These are phyloP conservation scores for Trididemnum miniatum DNA, from an alignment of 23 tunicate genomes.

Conservation along the genomic window DNA sequence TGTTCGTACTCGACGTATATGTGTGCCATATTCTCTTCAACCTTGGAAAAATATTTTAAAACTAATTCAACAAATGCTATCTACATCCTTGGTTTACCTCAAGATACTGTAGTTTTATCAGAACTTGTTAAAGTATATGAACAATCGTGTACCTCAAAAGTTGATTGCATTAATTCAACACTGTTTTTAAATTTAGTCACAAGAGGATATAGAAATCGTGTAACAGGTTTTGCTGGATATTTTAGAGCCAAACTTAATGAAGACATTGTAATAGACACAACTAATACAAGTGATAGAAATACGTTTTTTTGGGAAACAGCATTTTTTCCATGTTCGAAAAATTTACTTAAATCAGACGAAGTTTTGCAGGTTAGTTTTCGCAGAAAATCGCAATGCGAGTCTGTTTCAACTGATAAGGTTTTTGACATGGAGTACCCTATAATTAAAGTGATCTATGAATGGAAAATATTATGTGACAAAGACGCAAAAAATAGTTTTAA, in stretches of 20 bases:
- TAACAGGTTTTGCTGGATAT: constrained; percentile 76
- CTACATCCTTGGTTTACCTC: constrained; percentile 68
- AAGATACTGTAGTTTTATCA: constrained; percentile 37
- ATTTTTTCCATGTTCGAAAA: constrained; percentile 52
- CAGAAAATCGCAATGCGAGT: neutral
- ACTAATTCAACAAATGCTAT: constrained; percentile 1
- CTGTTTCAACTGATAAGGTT: neutral
- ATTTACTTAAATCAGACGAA: neutral
- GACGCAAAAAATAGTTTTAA: too few species aligned
- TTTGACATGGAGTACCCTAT: constrained; percentile 29
- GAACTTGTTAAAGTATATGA: constrained; percentile 27
- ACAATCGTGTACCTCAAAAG: constrained; percentile 1
- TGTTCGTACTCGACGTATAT: constrained; percentile 46
- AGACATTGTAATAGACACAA: constrained; percentile 68
- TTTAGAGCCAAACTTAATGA: constrained; percentile 51
- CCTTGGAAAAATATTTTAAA: constrained; percentile 42
- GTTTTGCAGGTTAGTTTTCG: neutral
- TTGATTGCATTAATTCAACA: neutral
- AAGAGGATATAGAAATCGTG: neutral
- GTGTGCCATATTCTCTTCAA: constrained; percentile 37
- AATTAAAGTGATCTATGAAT: constrained; percentile 51
- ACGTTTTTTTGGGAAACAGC: constrained; percentile 88
- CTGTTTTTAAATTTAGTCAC: neutral
- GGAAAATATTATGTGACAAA: too few species aligned
- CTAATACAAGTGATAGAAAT: constrained; percentile 39